Conservation (phyloP, 2,888 invertebrate genomes). For the Pachliopta kotzebuea region DNA sequence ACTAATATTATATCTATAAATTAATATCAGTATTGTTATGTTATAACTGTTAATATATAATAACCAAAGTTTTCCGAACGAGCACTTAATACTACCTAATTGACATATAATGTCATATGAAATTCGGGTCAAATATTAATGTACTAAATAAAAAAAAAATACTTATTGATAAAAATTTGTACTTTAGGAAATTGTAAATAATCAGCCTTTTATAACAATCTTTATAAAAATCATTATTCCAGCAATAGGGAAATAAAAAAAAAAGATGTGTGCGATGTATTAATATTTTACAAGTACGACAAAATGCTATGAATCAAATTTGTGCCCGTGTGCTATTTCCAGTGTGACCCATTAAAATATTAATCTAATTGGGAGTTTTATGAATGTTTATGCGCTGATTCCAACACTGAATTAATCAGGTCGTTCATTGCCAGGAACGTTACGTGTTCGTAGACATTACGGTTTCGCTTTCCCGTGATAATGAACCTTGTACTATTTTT, state of each 20-base stretch:
- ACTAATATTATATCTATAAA: no score
- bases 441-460: slow-evolving; percentile 3
- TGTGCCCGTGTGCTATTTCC: slow-evolving; percentile 18
- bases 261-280: background rate
- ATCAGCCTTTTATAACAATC: no score
- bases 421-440: slow-evolving; percentile 11
- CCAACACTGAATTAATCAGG: slow-evolving; percentile 14
- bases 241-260: background rate
- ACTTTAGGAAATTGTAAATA: no score
- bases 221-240: no score
- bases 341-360: slow-evolving; percentile 20
- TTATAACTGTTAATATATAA: no score
- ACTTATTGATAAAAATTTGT: no score
- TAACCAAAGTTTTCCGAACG: no score
- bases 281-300: slow-evolving; percentile 9
- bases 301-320: slow-evolving; percentile 12
- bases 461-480: slow-evolving; percentile 10
- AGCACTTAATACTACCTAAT: no score
- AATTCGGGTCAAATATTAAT: no score
- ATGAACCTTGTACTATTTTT: slow-evolving; percentile 4
- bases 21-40: no score
- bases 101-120: no score
- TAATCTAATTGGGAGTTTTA: slow-evolving; percentile 22
- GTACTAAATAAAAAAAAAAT: no score
- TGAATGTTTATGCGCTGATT: slow-evolving; percentile 20